Evolutionary conservation across 2,888 invertebrate genomes (phyloP), one percentile per base, ranked within the genome.

Genomic region (Yponomeuta cagnagella): DNA sequence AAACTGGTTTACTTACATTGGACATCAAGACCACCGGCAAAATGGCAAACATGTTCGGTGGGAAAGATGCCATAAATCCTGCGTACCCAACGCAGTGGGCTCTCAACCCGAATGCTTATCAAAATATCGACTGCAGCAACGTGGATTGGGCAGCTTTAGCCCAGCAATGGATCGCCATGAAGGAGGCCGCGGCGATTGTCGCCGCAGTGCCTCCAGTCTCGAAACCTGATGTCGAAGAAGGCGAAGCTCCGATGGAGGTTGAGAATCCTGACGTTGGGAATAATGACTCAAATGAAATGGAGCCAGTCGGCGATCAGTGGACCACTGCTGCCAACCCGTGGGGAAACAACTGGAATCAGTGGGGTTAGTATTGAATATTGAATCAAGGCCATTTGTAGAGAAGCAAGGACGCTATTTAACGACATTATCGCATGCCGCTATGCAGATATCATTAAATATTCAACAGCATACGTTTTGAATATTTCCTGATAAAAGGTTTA

Each of bases 131-230:
- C 77, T 95, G 95, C 79, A 97, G 96, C 83, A 94, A 96, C 89
- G 98, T 98, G 73, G 98, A 99, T 87, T 99, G 99, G 98, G 98
- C 98, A 12, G 96, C 97, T 48, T 92, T 99, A 79, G 98, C 98
- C 43, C 98, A 98, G 83, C 98, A 98, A 94, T 98, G 99, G 98
- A 98, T 99, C 77, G 97, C 97, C 84, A 98, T 98, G 97, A 97
- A 98, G 82, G 96, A 97, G 80, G 94, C 95, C 10, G 88, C 92
- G 66, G 92, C 92, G 63, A 93, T 94, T 63, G 93, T 63, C 88
- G 94, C 65, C 93, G 94, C 9, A 15, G 93, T 94, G 63, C 94
- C 94, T 10, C 94, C 95, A 4, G 93, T 94, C 0, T 72, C 79
- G 48, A 89, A 89, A 74, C 74, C 80, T 63, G 93, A 93, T n/a